A percentile compares a stretch with the other conserved stretches of the same genome.
phyloP scores from a whole-genome alignment of 2,888 invertebrate species.

The Dynastes hyllus region DNA sequence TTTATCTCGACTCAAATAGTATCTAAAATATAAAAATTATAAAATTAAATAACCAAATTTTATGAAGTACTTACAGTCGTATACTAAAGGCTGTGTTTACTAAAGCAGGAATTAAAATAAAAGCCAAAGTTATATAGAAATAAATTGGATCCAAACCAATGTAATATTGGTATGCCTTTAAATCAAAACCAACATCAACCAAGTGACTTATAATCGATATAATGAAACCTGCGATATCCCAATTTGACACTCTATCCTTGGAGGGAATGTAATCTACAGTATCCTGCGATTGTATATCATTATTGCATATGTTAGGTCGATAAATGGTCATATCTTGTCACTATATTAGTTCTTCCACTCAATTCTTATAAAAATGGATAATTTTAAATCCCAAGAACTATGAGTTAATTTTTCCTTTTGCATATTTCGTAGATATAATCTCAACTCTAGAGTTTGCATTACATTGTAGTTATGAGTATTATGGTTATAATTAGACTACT shows the following conservation, averaged over 20 bases:
- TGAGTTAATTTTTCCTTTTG: neutral
- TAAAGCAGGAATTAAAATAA: slow-evolving; percentile 83
- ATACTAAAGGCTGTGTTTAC: slow-evolving; percentile 84
- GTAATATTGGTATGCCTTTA: slow-evolving; percentile 80
- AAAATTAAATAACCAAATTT: neutral
- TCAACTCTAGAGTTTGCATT: neutral
- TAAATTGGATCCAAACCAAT: slow-evolving; percentile 74
- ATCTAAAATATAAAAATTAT: slow-evolving; percentile 50
- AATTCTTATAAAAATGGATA: neutral
- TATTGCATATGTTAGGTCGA: slow-evolving; percentile 66
- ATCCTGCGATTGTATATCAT: slow-evolving; percentile 64
- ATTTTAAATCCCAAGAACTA: neutral
- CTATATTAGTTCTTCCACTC: neutral
- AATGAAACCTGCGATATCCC: slow-evolving; percentile 78
- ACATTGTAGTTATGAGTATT: neutral
- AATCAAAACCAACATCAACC: slow-evolving; percentile 80
- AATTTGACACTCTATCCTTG: slow-evolving; percentile 75
- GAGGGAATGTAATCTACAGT: slow-evolving; percentile 75
- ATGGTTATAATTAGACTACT: slow-evolving; percentile 15
- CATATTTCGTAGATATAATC: slow-evolving; percentile 1
- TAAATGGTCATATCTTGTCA: slow-evolving; percentile 57
- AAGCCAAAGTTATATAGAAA: slow-evolving; percentile 80
- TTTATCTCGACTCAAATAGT: slow-evolving; percentile 74
- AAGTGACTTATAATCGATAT: slow-evolving; percentile 81
- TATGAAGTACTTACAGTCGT: slow-evolving; percentile 77